These are phyloP conservation scores for Haliclystus octoradiatus DNA, from an alignment of 30 jellyfish, hydroid and myxozoan genomes.

Conservation along the genomic window DNA sequence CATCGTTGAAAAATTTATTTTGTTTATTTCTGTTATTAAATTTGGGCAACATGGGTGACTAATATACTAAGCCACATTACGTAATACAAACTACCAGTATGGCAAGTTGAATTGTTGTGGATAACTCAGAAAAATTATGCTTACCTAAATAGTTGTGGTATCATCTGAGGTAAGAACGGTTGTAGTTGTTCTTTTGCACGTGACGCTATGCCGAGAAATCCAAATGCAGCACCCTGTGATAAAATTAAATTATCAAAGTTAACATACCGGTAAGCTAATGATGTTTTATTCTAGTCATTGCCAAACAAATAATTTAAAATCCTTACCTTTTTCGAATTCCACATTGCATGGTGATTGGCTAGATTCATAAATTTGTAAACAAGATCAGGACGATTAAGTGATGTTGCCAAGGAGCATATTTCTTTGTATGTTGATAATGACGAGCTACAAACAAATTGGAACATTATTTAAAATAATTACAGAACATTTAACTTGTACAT, in stretches of 20 bases:
- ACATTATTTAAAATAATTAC: background rate
- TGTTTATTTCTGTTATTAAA: too few relatives aligned
- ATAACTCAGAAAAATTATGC: too few relatives aligned
- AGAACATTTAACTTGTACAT: background rate
- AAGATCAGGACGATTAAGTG: conserved; percentile 82
- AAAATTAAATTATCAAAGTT: too few relatives aligned
- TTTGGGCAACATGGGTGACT: too few relatives aligned
- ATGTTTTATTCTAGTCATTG: too few relatives aligned
- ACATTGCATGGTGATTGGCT: conserved; percentile 92
- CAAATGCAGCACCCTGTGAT: conserved; percentile 97
- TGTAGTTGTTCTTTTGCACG: conserved; percentile 82
- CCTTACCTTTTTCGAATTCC: conserved; percentile 92
- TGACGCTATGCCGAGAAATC: conserved; percentile 85
- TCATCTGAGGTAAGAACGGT: conserved; percentile 67
- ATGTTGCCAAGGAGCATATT: conserved; percentile 92
- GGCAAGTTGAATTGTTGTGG: too few relatives aligned
- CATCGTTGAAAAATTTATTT: too few relatives aligned
- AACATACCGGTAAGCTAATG: too few relatives aligned
- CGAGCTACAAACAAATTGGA: conserved; percentile 28
- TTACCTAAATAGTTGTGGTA: conserved; percentile 89
- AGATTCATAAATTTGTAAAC: conserved; percentile 84
- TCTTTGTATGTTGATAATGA: conserved; percentile 88
- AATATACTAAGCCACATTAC: too few relatives aligned
- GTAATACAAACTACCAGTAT: too few relatives aligned
- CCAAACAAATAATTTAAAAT: background rate